phyloP scores from a whole-genome alignment of 2,888 invertebrate species.

The Macaria notata region DNA sequence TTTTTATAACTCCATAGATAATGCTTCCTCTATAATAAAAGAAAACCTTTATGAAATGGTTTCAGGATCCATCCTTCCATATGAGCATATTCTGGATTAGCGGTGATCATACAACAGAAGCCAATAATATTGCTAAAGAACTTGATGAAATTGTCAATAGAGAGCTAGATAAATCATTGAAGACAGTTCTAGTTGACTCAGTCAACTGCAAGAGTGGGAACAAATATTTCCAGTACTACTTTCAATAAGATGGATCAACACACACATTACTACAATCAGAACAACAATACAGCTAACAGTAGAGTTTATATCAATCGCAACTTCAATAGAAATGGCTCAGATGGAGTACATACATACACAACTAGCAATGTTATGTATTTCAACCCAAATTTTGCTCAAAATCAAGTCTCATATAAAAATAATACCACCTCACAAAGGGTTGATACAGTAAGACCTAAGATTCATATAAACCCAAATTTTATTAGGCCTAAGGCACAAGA shows the following conservation, averaged over 20 bases:
- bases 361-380: constrained; percentile 47
- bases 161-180: constrained; percentile 55
- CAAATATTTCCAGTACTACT: constrained; percentile 84
- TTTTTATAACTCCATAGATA: too few species aligned
- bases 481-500: constrained; percentile 30
- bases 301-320: constrained; percentile 73
- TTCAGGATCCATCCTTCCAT: constrained; percentile 92
- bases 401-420: constrained; percentile 1
- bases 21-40: too few species aligned
- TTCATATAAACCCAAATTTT: constrained; percentile 78
- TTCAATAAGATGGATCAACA: constrained; percentile 52
- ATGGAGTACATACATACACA: constrained; percentile 12
- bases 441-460: constrained; percentile 45
- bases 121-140: constrained; percentile 70
- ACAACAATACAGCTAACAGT: constrained; percentile 34
- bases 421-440: constrained; percentile 8
- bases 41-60: constrained; percentile 36
- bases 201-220: constrained; percentile 89
- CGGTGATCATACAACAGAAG: constrained; percentile 83
- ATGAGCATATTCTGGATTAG: constrained; percentile 91
- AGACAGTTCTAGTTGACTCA: constrained; percentile 74
- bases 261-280: constrained; percentile 22
- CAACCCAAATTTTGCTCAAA: constrained; percentile 57
- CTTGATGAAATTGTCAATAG: constrained; percentile 71
- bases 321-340: constrained; percentile 49